Base-by-base conservation (phyloP, 2,797 vertebrate genomes). In the Chelon labrosus region DNA sequence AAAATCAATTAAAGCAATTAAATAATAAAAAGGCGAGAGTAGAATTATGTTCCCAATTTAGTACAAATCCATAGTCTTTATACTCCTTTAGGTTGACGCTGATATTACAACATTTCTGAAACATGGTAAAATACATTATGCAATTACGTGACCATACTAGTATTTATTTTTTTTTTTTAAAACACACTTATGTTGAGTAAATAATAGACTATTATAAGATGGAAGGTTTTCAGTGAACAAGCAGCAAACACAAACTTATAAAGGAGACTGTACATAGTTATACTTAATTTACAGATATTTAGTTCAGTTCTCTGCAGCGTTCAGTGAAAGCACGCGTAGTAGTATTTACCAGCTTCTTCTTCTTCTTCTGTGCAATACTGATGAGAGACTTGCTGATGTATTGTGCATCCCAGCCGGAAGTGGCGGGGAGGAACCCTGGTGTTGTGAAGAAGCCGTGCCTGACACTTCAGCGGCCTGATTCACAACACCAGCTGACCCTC, bases 401-500 rank as follows among this genome's bases (percentile, higher is more conserved):
- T 10, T 1, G 0, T 41, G 1, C 16, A 1, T 64, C 14, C 38
- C 44, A 42, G 85, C 53, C 11, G 96, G 81, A 47, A 9, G 86
- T 79, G 92, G 95, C 92, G 81, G 25, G 72, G 94, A 95, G 94
- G 82, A 87, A 96, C 98, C 97, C 98, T 99, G 97, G 97, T 96
- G 97, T 99, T 98, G 95, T 97, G 97, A 99, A 99, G 95, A 97
- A 99, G 98, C 97, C 97, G 97, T 94, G 93, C 90, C 94, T 92
- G 80, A 83, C 93, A 91, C 86, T 94, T 93, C 83, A 92, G 92
- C 97, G 97, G 97, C 97, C 97, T 99, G 97, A 98, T 99, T 99
- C 98, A 99, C 98, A 98, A 98, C 98, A 99, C 98, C 98, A 99
- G 97, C 98, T 99, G 97, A 95, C 95, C 94, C 96, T 92, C 96